These are phyloP conservation scores for Agrotis ipsilon DNA, from an alignment of 2,888 invertebrate species.

Conservation along the genomic window DNA sequence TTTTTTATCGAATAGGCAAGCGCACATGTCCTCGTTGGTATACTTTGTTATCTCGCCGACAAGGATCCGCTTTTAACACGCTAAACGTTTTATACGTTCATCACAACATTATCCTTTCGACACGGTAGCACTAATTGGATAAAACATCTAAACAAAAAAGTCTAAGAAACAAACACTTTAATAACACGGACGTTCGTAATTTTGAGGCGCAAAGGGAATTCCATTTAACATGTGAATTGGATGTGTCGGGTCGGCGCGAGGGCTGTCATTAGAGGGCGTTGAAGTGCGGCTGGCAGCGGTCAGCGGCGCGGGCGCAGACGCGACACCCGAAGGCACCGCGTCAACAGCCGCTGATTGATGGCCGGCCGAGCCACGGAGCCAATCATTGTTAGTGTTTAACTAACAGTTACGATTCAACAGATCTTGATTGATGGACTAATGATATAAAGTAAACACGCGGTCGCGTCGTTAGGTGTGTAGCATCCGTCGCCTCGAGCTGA, in stretches of 20 bases:
- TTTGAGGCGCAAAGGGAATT: slow-evolving; percentile 88
- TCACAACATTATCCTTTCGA: slow-evolving; percentile 90
- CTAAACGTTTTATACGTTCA: slow-evolving; percentile 87
- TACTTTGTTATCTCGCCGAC: slow-evolving; percentile 76
- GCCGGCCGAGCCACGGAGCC: slow-evolving; percentile 78
- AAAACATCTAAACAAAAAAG: slow-evolving; percentile 87
- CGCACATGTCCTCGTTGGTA: slow-evolving; percentile 60
- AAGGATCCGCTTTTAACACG: slow-evolving; percentile 86
- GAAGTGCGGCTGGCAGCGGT: slow-evolving; percentile 56
- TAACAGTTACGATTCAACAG: slow-evolving; percentile 89
- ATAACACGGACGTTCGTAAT: slow-evolving; percentile 86
- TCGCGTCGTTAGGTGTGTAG: slow-evolving; percentile 79
- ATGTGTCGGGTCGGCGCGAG: slow-evolving; percentile 85
- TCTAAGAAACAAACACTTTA: slow-evolving; percentile 90
- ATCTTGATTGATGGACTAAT: slow-evolving; percentile 90
- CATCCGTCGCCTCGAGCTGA: slow-evolving; percentile 76
- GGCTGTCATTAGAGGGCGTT: slow-evolving; percentile 83
- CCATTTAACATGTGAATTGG: slow-evolving; percentile 91
- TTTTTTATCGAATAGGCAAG: slow-evolving; percentile 34
- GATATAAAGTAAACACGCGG: slow-evolving; percentile 88
- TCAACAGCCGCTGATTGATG: slow-evolving; percentile 86
- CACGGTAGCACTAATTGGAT: slow-evolving; percentile 91
- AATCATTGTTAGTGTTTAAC: slow-evolving; percentile 89
- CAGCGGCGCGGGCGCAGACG: slow-evolving; percentile 62
- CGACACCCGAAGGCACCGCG: slow-evolving; percentile 76